These are phyloP conservation scores for Astreopora myriophthalma DNA, from an alignment of 64 coral and sea anemone genomes.

Conservation along the genomic window DNA sequence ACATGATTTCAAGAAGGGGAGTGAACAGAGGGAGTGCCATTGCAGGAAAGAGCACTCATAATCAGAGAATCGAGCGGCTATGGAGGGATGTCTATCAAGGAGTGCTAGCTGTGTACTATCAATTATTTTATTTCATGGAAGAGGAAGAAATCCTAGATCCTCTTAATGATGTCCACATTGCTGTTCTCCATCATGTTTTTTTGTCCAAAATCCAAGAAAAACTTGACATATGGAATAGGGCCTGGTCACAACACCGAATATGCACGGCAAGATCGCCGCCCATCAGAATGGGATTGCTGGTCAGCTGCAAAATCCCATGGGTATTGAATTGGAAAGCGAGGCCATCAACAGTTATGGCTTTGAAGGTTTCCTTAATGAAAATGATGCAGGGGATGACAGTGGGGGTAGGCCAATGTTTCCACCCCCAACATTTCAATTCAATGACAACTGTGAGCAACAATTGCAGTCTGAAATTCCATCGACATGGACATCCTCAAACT, in stretches of 20 bases:
- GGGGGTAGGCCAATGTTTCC: conserved; percentile 49
- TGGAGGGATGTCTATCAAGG: conserved; percentile 67
- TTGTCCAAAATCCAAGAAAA: conserved; percentile 63
- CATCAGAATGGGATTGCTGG: conserved; percentile 58
- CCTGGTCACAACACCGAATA: conserved; percentile 67
- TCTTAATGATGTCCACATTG: conserved; percentile 56
- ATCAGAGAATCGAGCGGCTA: conserved; percentile 53
- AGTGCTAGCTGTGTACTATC: conserved; percentile 57
- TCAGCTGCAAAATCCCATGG: conserved; percentile 67
- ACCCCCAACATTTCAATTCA: conserved; percentile 8
- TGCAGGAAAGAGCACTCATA: conserved; percentile 75
- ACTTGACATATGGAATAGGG: conserved; percentile 46
- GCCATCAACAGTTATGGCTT: conserved; percentile 54
- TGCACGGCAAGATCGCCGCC: conserved; percentile 65
- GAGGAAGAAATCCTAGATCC: conserved; percentile 69
- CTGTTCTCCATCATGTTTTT: conserved; percentile 79
- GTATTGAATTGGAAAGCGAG: conserved; percentile 34
- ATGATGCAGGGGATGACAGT: conserved; percentile 8
- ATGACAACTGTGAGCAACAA: conserved; percentile 41
- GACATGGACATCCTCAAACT: conserved; percentile 70
- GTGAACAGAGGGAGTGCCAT: conserved; percentile 72
- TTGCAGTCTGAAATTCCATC: conserved; percentile 42
- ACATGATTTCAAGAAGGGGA: conserved; percentile 36
- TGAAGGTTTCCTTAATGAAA: conserved; percentile 61
- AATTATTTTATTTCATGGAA: background rate